Conservation (phyloP, 2,113 vertebrate species). For the Gymnobelideus leadbeateri region DNA sequence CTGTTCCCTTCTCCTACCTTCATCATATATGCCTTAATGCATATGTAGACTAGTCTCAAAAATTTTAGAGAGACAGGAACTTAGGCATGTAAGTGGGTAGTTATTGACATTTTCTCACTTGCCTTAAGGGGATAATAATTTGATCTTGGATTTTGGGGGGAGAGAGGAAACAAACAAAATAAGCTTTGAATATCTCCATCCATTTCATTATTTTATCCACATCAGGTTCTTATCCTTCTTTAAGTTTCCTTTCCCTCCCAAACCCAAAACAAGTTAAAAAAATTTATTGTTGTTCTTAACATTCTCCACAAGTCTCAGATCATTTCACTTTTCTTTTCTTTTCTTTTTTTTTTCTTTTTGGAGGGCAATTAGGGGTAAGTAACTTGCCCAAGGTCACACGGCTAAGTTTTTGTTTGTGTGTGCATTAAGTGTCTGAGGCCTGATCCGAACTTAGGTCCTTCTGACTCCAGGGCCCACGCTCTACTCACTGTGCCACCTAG, state of each 20-base stretch:
- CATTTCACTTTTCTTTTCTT: background rate
- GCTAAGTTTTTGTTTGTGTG: too few species aligned
- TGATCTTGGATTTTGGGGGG: background rate
- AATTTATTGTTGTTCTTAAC: background rate
- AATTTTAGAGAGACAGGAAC: background rate
- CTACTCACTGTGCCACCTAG: too few species aligned
- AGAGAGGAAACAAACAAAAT: background rate
- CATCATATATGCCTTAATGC: background rate
- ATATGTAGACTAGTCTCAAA: background rate
- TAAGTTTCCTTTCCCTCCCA: background rate
- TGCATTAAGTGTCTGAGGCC: too few species aligned
- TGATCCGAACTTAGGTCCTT: too few species aligned
- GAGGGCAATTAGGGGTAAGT: too few species aligned
- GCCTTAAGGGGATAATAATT: background rate
- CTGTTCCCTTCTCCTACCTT: background rate
- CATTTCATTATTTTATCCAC: background rate
- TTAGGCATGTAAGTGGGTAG: background rate
- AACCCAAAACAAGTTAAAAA: background rate
- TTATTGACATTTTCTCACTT: background rate
- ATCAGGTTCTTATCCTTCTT: background rate
- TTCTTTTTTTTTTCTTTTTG: too few species aligned
- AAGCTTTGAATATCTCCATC: background rate
- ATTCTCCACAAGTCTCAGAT: background rate
- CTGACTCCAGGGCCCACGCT: too few species aligned
- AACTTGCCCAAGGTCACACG: too few species aligned